A percentile compares a stretch with the other conserved stretches of the same genome.
phyloP scores from a whole-genome alignment of 2,797 vertebrate genomes.

The Remorina albescens region DNA sequence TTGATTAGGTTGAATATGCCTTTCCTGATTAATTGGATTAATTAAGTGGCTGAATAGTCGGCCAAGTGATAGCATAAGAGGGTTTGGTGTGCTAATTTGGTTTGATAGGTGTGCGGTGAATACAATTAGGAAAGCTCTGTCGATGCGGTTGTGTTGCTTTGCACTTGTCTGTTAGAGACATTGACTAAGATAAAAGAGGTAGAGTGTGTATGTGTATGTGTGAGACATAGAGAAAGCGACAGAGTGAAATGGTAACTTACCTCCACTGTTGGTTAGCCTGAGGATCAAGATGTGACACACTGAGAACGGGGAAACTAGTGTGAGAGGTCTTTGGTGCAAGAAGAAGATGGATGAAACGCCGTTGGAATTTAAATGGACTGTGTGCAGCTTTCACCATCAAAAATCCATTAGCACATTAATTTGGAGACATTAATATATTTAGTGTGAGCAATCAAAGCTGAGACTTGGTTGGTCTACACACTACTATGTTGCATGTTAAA shows the following conservation, averaged over 20 bases:
- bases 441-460: constrained; percentile 27
- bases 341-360: constrained; percentile 40
- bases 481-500: constrained; percentile 23
- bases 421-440: constrained; percentile 34
- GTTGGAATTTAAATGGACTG: constrained; percentile 40
- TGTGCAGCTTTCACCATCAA: constrained; percentile 35
- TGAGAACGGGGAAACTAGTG: constrained; percentile 58
- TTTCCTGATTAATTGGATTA: constrained; percentile 74
- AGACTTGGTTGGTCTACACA: constrained; percentile 7
- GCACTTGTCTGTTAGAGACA: constrained; percentile 19
- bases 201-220: constrained; percentile 5
- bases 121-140: constrained; percentile 36
- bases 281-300: constrained; percentile 68
- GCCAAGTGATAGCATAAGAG: constrained; percentile 49
- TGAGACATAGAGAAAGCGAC: constrained; percentile 15
- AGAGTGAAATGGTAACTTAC: constrained; percentile 60
- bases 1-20: constrained; percentile 62
- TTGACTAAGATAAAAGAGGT: constrained; percentile 3
- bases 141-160: constrained; percentile 34
- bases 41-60: constrained; percentile 69
- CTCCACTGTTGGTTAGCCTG: constrained; percentile 65
- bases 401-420: constrained; percentile 32
- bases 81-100: constrained; percentile 56
- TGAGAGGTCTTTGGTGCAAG: constrained; percentile 53
- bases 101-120: constrained; percentile 59